Conservation (phyloP, 2,797 vertebrate genomes). For the Eospalax fontanierii region DNA sequence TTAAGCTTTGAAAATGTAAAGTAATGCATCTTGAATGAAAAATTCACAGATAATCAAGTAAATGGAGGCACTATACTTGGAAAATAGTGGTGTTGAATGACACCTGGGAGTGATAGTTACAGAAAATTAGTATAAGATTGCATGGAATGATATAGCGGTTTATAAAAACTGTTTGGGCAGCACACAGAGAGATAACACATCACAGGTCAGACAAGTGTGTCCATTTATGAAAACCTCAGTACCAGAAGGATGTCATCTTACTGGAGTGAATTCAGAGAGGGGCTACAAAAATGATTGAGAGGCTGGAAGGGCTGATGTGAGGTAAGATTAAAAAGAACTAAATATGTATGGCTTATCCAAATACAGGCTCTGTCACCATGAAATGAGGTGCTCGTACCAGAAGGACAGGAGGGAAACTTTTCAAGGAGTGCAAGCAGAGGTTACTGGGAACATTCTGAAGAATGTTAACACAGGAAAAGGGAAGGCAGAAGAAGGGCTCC, state of each 20-base stretch:
- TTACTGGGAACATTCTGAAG: conserved; percentile 53
- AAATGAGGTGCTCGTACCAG: conserved; percentile 52
- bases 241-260: conserved; percentile 88
- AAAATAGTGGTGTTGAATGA: conserved; percentile 86
- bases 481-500: neutral
- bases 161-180: conserved; percentile 88
- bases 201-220: conserved; percentile 87
- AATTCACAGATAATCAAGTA: conserved; percentile 79
- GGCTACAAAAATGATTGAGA: conserved; percentile 89
- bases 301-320: conserved; percentile 86
- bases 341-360: conserved; percentile 80
- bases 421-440: conserved; percentile 65
- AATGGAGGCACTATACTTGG: conserved; percentile 79
- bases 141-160: conserved; percentile 82
- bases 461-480: conserved; percentile 22
- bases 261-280: conserved; percentile 85
- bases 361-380: conserved; percentile 15
- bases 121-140: conserved; percentile 89
- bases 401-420: conserved; percentile 68
- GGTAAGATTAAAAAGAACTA: conserved; percentile 79
- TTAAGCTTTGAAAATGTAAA: conserved; percentile 77
- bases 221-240: conserved; percentile 82
- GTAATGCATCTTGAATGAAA: conserved; percentile 73
- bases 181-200: conserved; percentile 85
- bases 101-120: conserved; percentile 83